Percentiles rank a stretch among this genome's conserved stretches.
Conservation (phyloP, 2,797 vertebrate genomes). For the Halcyon leucocephala region DNA sequence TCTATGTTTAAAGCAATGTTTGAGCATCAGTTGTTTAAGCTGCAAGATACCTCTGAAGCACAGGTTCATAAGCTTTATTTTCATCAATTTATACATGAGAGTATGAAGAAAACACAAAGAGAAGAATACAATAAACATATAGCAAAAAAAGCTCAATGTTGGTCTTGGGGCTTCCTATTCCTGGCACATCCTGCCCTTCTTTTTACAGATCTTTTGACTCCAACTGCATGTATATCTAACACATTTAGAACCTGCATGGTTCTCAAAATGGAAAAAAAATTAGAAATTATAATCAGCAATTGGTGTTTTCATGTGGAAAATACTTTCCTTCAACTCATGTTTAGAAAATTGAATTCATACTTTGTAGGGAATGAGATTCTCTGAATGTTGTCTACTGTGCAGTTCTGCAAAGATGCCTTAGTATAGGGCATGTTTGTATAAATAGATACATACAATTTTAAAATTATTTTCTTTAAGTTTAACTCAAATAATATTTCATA, state of each 20-base stretch:
- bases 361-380: neutral
- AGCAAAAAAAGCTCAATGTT: neutral
- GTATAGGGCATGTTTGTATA: neutral
- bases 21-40: neutral
- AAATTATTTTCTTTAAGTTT: neutral
- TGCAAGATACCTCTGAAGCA: neutral
- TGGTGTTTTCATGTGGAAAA: neutral
- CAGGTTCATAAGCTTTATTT: neutral
- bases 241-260: neutral
- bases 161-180: neutral
- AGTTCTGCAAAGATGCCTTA: neutral
- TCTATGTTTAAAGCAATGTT: neutral
- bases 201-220: neutral
- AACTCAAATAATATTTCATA: neutral
- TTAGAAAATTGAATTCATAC: neutral
- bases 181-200: neutral
- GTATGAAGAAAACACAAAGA: neutral
- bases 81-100: neutral
- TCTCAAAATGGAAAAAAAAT: neutral
- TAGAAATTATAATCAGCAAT: neutral
- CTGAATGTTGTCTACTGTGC: neutral
- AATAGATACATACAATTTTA: neutral
- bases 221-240: neutral
- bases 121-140: neutral
- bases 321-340: neutral